Conservation (phyloP, 23 tunicate species). For the Diplosoma virens region DNA sequence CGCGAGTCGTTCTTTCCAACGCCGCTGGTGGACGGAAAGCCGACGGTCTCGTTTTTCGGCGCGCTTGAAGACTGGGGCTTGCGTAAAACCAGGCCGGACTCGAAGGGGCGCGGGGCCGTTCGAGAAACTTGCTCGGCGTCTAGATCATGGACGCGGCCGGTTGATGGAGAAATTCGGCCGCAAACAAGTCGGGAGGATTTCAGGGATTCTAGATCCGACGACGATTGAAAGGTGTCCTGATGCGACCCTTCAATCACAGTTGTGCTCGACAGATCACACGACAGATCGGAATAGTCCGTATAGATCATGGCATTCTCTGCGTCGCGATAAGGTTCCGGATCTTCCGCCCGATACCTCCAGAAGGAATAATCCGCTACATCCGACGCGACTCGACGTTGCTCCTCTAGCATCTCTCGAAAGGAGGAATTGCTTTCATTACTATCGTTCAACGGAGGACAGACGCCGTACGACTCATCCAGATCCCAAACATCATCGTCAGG, state of each 20-base stretch:
- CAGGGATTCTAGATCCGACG: neutral
- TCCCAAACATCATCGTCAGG: constrained; percentile 71
- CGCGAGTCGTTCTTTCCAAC: too few species aligned
- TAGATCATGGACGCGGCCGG: constrained; percentile 31
- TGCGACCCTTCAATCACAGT: neutral
- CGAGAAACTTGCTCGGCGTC: constrained; percentile 7
- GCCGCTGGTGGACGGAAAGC: too few species aligned
- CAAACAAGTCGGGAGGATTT: neutral
- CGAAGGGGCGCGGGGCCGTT: constrained; percentile 66
- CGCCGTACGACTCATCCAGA: constrained; percentile 29
- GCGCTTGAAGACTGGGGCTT: too few species aligned
- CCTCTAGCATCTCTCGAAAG: neutral
- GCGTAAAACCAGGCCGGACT: constrained; percentile 57
- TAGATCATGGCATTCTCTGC: neutral
- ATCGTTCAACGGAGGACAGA: neutral
- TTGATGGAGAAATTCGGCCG: constrained; percentile 27
- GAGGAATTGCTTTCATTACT: constrained; percentile 8
- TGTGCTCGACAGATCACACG: neutral
- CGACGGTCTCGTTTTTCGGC: too few species aligned
- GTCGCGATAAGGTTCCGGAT: neutral
- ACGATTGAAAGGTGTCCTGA: neutral
- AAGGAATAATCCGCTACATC: constrained; percentile 14
- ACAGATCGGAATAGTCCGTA: neutral
- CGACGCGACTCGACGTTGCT: neutral
- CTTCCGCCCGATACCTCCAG: constrained; percentile 55